A percentile compares a stretch with the other conserved stretches of the same genome.
Evolutionary conservation across 2,113 vertebrate species (phyloP).

Genomic region (Amazona vittata): DNA sequence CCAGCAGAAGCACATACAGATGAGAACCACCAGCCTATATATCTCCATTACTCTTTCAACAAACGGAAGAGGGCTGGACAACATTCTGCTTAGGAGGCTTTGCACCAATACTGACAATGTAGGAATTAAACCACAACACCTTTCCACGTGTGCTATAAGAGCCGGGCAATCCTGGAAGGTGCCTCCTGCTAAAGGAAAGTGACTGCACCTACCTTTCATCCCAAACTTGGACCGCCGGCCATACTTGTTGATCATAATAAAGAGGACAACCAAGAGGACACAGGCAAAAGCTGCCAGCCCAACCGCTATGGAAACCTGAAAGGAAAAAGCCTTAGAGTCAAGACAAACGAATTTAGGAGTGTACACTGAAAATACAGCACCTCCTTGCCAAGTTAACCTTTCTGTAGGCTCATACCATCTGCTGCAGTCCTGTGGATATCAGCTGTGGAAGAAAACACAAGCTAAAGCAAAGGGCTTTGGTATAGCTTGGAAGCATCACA

Average conservation of each 20-base stretch:
- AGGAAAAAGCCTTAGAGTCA: neutral
- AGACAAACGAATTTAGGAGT: neutral
- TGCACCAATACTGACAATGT: neutral
- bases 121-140: neutral
- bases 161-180: constrained; percentile 26
- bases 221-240: constrained; percentile 95
- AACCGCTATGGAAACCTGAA: constrained; percentile 93
- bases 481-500: neutral
- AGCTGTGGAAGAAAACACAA: neutral
- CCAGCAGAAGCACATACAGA: neutral
- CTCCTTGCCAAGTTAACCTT: neutral
- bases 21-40: neutral
- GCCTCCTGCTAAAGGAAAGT: neutral
- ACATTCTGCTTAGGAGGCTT: neutral
- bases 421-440: neutral
- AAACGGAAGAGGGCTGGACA: neutral
- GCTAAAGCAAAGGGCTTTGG: neutral
- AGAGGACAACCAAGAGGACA: constrained; percentile 92
- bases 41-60: neutral
- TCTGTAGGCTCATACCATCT: neutral
- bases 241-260: constrained; percentile 99
- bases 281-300: constrained; percentile 94
- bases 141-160: neutral
- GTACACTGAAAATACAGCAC: neutral
- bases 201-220: constrained; percentile 90